Base-by-base conservation (phyloP, 2,113 vertebrate genomes). In the Capricornis sumatraensis region DNA sequence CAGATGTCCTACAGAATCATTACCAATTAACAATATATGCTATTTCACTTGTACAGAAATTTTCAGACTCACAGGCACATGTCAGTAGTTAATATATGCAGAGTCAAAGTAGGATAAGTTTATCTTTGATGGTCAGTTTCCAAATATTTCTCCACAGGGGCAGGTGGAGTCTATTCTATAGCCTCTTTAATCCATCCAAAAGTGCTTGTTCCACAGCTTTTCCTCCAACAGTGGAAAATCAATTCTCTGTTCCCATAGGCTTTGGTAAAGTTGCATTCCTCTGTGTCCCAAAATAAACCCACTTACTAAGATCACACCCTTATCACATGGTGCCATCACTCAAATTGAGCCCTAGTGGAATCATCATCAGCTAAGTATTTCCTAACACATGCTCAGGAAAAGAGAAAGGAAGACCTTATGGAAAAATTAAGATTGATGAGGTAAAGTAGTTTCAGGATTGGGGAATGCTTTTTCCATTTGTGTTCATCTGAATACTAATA, bases 281-380 rank as follows among this genome's bases (percentile, higher is more conserved):
- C 27, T 83, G 9, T 36, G 47, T 95, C 60, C 40, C 53, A 52
- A 91, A 96, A 95, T 96, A 96, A 96, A 94, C 60, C 47, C 30
- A 67, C 30, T 71, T 47, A 57, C 40, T 91, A 36, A 95, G 82
- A 78, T 96, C 82, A 95, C 1, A 85, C 30, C 43, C 88, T 43
- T 60, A 81, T 71, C 95, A 97, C 64, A 57, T 95, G 91, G 45
- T 81, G 27, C 94, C 58, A 82, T 96, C 94, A 74, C 83, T 95
- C 91, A 95, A 95, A 91, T 1, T 52, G 64, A 95, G 33, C 14
- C 40, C 36, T 71, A 79, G 27, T 3, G 50, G 62, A 91, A 50
- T 76, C 16, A 9, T 87, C 23, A 91, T 83, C 81, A 17, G 82
- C 47, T 21, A 78, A 94, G 13, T 58, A 78, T n/a, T 81, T 64